These are phyloP conservation scores for Himantopus leucocephalus DNA, from an alignment of 2,113 vertebrate species.

Conservation along the genomic window DNA sequence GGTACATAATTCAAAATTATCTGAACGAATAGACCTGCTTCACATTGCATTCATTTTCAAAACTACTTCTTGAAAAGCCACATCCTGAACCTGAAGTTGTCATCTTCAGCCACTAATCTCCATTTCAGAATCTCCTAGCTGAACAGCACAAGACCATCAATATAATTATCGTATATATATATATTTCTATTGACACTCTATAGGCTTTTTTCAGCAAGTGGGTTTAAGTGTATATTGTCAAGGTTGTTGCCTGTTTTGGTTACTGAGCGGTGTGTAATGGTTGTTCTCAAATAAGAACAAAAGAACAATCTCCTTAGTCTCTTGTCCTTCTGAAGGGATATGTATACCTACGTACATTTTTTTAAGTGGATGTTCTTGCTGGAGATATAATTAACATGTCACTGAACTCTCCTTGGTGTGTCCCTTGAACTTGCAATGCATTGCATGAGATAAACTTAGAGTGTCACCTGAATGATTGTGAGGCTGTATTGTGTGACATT, in stretches of 20 bases:
- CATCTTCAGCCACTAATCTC: conserved; percentile 4
- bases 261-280: neutral
- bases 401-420: conserved; percentile 40
- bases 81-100: neutral
- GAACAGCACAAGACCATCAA: neutral
- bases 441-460: conserved; percentile 13
- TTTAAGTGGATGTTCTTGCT: conserved; percentile 18
- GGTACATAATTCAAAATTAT: conserved; percentile 27
- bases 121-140: neutral
- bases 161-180: neutral
- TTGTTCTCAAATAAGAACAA: neutral
- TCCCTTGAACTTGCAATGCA: neutral
- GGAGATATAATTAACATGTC: conserved; percentile 34
- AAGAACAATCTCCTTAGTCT: neutral
- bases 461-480: conserved; percentile 37
- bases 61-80: neutral
- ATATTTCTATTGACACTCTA: conserved; percentile 1
- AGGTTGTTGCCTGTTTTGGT: neutral
- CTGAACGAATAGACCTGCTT: conserved; percentile 1
- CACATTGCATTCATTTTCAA: conserved; percentile 3
- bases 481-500: conserved; percentile 44
- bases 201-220: neutral
- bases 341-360: neutral
- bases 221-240: conserved; percentile 9
- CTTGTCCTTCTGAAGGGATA: neutral